These are phyloP conservation scores for Phyllopteryx taeniolatus DNA, from an alignment of 2,113 vertebrate genomes.

Conservation along the genomic window DNA sequence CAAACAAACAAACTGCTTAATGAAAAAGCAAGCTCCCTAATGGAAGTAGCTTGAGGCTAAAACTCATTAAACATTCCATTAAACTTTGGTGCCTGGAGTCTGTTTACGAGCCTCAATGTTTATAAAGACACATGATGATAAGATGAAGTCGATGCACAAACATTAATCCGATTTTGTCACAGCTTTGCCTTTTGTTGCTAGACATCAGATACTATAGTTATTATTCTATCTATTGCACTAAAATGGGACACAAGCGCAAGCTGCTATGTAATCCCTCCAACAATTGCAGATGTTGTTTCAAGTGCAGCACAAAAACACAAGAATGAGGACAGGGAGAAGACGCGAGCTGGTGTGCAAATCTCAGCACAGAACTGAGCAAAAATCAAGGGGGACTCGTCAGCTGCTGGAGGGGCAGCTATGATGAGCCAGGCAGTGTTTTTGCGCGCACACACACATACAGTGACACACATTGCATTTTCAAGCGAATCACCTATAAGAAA, in stretches of 20 bases:
- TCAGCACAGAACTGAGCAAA: constrained; percentile 36
- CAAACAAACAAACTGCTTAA: constrained; percentile 7
- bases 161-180: constrained; percentile 14
- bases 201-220: constrained; percentile 27
- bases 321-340: constrained; percentile 43
- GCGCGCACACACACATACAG: constrained; percentile 20
- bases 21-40: constrained; percentile 9
- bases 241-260: constrained; percentile 20
- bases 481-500: constrained; percentile 47
- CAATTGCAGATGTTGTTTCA: constrained; percentile 46
- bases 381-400: constrained; percentile 19
- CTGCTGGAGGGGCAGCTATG: constrained; percentile 35
- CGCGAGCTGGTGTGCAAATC: constrained; percentile 26
- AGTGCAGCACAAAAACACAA: constrained; percentile 34
- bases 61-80: constrained; percentile 41
- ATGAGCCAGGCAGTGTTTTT: constrained; percentile 22
- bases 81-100: constrained; percentile 18
- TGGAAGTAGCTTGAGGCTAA: constrained; percentile 11
- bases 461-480: constrained; percentile 19
- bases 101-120: constrained; percentile 28
- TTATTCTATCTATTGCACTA: constrained; percentile 23
- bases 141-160: constrained; percentile 29
- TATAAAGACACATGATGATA: constrained; percentile 24
- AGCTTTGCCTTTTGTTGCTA: constrained; percentile 26
- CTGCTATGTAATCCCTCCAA: constrained; percentile 34